A percentile compares a stretch with the other conserved stretches of the same genome.
phyloP scores from a whole-genome alignment of 2,888 invertebrate species.

The Andrena fulva region DNA sequence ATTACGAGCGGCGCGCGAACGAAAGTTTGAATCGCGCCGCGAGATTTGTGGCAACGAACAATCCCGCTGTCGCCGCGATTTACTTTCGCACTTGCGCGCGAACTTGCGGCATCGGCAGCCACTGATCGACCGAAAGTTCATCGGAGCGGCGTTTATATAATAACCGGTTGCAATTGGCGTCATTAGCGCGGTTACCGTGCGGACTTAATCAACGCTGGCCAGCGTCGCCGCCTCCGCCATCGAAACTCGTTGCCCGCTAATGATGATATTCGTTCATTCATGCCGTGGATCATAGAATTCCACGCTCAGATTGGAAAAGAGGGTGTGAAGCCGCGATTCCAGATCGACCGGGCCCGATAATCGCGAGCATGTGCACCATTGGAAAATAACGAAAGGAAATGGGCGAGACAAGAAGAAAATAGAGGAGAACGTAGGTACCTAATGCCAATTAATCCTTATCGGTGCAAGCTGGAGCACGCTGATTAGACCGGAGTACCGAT shows the following conservation, averaged over 20 bases:
- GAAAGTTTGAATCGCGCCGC: conserved; percentile 15
- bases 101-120: conserved; percentile 18
- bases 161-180: conserved; percentile 53
- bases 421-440: too few species aligned
- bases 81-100: conserved; percentile 8
- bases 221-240: conserved; percentile 43
- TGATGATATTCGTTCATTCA: conserved; percentile 30
- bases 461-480: conserved; percentile 6
- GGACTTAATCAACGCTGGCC: conserved; percentile 53
- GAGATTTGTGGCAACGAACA: conserved; percentile 13
- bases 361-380: not conserved
- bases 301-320: not conserved
- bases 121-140: conserved; percentile 39
- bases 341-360: conserved; percentile 39
- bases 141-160: conserved; percentile 48
- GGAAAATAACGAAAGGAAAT: conserved; percentile 1
- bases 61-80: conserved; percentile 21
- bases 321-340: conserved; percentile 14
- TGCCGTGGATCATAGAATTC: conserved; percentile 17
- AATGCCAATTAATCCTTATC: conserved; percentile 39
- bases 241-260: conserved; percentile 13
- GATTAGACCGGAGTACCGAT: conserved; percentile 33
- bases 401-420: not conserved
- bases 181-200: conserved; percentile 28
- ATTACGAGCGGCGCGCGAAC: conserved; percentile 31